Evolutionary conservation across 2,888 invertebrate genomes (phyloP).

Genomic region (Ornithoptera priamus): DNA sequence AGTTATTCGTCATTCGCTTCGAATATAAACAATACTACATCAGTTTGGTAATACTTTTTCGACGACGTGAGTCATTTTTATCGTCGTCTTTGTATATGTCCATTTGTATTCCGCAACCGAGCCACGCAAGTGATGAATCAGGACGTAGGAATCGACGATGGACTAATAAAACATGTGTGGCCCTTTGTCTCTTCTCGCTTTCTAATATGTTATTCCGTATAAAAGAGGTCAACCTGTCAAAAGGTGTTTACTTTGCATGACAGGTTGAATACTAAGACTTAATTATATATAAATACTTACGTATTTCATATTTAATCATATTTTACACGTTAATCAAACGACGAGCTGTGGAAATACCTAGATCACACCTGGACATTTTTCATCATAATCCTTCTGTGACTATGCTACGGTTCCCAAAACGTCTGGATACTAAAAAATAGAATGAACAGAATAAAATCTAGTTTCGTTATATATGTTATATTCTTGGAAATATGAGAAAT

Average conservation of each 20-base stretch:
- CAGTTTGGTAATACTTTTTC: conserved; percentile 41
- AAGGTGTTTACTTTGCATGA: not conserved
- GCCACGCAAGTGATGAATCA: conserved; percentile 56
- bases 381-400: not conserved
- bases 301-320: not conserved
- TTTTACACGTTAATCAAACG: too few species aligned
- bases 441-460: too few species aligned
- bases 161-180: conserved; percentile 34
- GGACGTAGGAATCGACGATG: conserved; percentile 45
- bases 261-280: not conserved
- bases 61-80: conserved; percentile 51
- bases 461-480: too few species aligned
- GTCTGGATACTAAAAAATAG: not conserved
- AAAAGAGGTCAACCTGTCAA: conserved; percentile 17
- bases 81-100: conserved; percentile 51
- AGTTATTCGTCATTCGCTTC: conserved; percentile 20
- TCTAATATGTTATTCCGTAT: conserved; percentile 34
- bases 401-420: not conserved
- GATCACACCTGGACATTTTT: not conserved
- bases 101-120: conserved; percentile 61
- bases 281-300: not conserved
- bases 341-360: too few species aligned
- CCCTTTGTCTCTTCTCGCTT: conserved; percentile 38
- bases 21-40: conserved; percentile 24
- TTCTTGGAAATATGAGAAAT: too few species aligned